Evolutionary conservation across 2,797 vertebrate species (phyloP), one percentile per base, ranked within the genome.

Genomic region (Epinephelus coioides): DNA sequence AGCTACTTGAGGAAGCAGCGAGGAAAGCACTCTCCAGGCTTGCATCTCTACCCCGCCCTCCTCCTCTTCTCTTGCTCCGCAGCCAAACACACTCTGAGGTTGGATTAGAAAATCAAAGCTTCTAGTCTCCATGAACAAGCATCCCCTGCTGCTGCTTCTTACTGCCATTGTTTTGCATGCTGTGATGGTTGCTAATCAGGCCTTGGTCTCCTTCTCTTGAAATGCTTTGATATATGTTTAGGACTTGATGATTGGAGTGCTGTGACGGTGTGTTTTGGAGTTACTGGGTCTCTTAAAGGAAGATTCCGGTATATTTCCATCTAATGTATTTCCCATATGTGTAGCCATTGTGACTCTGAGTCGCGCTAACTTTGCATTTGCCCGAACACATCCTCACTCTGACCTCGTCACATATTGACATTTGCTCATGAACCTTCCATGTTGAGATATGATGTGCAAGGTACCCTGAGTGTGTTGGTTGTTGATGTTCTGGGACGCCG

Each of bases 41-140:
- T 47, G 5, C 47, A 44, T 57, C 18, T 60, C 38, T 14, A 40
- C 21, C 10, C 51, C 12, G 11, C 47, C 21, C 14, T 3, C 7
- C 34, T 21, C 43, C 43, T 19, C 53, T n/a, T 38, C 27, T 54
- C 38, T 73, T 11, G 6, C 59, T n/a, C 27, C n/a, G n/a, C 74
- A 64, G 21, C 13, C 75, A 64, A 56, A 57, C 59, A 43, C 57
- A 56, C 44, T 19, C 13, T n/a, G 19, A 43, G 30, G 13, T 64
- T 49, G 61, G 73, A 76, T 81, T 60, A 76, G 49, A 66, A 40
- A 71, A 71, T 23, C 56, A 67, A 76, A 62, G 68, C 50, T 30
- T 72, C 19, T 25, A 12, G 21, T 50, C 49, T 67, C n/a, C 50
- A 51, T 63, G 50, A 57, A 72, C 63, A 77, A 40, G 19, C n/a